These are phyloP conservation scores for Arenicola marina DNA, from an alignment of 2,888 invertebrate species.

Conservation along the genomic window DNA sequence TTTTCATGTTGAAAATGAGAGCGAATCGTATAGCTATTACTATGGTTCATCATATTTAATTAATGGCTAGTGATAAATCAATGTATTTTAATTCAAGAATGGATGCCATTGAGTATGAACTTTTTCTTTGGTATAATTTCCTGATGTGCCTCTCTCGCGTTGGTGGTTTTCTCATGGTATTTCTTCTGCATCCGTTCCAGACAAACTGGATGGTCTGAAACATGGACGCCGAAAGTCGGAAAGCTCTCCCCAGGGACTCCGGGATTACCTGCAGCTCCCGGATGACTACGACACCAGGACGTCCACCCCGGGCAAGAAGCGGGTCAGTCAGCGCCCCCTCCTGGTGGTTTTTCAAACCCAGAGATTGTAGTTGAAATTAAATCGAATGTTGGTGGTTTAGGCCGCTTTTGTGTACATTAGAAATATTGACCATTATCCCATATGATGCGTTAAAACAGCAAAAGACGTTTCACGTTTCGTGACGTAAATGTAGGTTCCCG, in stretches of 20 bases:
- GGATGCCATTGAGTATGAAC: no score
- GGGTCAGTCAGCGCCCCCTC: conserved; percentile 67
- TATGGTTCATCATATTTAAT: no score
- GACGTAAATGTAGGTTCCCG: no score
- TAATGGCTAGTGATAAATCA: no score
- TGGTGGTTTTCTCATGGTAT: not conserved
- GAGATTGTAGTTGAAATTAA: not conserved
- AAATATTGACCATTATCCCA: no score
- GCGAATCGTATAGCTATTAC: no score
- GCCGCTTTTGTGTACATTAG: no score
- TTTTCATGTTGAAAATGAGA: no score
- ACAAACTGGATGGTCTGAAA: conserved; percentile 85
- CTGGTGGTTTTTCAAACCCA: not conserved
- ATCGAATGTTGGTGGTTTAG: not conserved
- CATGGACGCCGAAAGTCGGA: conserved; percentile 66
- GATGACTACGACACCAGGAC: conserved; percentile 71
- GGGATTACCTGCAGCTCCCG: conserved; percentile 83
- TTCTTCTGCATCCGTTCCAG: no score
- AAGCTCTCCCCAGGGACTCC: conserved; percentile 75
- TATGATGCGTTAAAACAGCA: no score
- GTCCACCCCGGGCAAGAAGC: conserved; percentile 78
- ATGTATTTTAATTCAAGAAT: no score
- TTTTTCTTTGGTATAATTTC: not conserved
- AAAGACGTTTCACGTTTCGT: no score
- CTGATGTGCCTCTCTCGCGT: not conserved